Conservation (phyloP, 2,797 vertebrate genomes). For the Tamandua tetradactyla region DNA sequence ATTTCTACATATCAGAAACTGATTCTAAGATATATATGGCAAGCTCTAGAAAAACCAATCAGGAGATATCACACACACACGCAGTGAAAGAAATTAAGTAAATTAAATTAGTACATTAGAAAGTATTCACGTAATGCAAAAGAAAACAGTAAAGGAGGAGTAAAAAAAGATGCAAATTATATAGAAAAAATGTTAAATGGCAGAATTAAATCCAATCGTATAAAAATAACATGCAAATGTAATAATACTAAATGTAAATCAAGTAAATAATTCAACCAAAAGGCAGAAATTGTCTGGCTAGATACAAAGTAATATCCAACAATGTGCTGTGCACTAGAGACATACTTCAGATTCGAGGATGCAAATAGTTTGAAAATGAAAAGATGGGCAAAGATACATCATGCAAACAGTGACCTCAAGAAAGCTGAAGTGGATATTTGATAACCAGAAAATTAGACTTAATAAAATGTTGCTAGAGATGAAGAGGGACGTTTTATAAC, state of each 20-base stretch:
- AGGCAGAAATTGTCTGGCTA: not conserved
- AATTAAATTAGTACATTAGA: no score
- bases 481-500: not conserved
- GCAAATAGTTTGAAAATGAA: not conserved
- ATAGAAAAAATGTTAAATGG: not conserved
- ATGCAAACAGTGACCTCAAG: not conserved
- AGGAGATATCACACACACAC: no score
- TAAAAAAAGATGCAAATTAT: no score
- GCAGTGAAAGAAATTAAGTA: no score
- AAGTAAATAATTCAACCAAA: not conserved
- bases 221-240: not conserved
- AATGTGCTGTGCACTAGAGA: not conserved
- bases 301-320: not conserved
- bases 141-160: no score
- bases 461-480: not conserved
- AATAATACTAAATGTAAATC: not conserved
- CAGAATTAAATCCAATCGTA: not conserved
- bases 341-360: not conserved
- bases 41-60: no score
- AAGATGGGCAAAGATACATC: not conserved
- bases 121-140: no score
- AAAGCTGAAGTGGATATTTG: not conserved
- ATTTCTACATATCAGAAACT: no score
- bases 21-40: no score
- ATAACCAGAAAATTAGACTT: not conserved